phyloP scores from a whole-genome alignment of 2,797 vertebrate genomes.

The Acestrorhynchus altus region DNA sequence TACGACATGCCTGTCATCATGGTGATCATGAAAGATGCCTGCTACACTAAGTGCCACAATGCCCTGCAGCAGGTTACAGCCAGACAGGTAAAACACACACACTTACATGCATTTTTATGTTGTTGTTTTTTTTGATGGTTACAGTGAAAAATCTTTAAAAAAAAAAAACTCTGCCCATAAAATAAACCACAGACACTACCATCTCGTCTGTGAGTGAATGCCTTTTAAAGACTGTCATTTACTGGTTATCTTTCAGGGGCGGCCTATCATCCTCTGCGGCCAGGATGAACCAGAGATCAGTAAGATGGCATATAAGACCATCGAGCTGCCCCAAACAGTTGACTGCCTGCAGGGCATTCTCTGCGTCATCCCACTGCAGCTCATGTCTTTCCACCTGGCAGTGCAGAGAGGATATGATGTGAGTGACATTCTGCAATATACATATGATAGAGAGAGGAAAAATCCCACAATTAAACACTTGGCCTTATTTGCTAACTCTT shows the following conservation, averaged over 20 bases:
- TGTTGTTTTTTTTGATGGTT: no score
- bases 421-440: constrained; percentile 62
- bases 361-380: constrained; percentile 92
- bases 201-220: neutral
- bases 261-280: constrained; percentile 92
- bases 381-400: constrained; percentile 95
- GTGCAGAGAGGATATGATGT: constrained; percentile 94
- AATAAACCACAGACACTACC: neutral
- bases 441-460: no score
- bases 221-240: neutral
- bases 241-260: constrained; percentile 77
- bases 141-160: neutral
- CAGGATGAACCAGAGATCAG: constrained; percentile 86
- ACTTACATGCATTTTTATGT: neutral
- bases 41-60: constrained; percentile 94
- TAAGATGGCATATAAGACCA: constrained; percentile 88
- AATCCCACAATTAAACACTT: no score
- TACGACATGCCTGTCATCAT: constrained; percentile 97
- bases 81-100: constrained; percentile 81
- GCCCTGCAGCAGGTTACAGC: constrained; percentile 93
- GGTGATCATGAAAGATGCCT: constrained; percentile 93
- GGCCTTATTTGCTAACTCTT: no score
- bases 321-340: constrained; percentile 91
- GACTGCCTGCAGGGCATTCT: constrained; percentile 96
- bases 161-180: neutral